A percentile compares a stretch with the other conserved stretches of the same genome.
phyloP scores from a whole-genome alignment of 2,888 invertebrate genomes.

The Eristalis tenax region DNA sequence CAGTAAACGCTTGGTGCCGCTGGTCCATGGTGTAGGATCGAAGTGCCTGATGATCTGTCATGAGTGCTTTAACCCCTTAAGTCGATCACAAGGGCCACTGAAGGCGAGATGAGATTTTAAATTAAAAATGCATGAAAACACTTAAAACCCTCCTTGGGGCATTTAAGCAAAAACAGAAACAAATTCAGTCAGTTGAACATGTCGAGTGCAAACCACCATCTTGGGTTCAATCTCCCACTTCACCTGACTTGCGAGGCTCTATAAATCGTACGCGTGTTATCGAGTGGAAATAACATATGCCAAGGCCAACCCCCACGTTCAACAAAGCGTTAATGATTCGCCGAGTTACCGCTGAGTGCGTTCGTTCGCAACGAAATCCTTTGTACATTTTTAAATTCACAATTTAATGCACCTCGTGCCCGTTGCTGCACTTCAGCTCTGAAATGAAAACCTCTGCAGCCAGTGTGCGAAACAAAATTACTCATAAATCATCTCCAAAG shows the following conservation, averaged over 20 bases:
- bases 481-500: not conserved
- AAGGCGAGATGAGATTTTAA: too few relatives aligned
- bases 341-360: not conserved
- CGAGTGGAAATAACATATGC: not conserved
- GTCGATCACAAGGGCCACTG: too few relatives aligned
- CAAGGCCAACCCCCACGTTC: not conserved
- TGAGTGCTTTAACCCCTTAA: too few relatives aligned
- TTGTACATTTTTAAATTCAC: not conserved
- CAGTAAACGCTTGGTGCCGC: too few relatives aligned
- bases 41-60: too few relatives aligned
- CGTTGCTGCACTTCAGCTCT: not conserved
- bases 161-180: not conserved
- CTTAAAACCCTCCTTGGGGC: not conserved
- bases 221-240: not conserved
- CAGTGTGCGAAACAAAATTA: not conserved
- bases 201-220: not conserved
- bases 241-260: not conserved
- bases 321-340: not conserved
- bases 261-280: not conserved
- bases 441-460: not conserved
- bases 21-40: too few relatives aligned
- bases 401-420: not conserved
- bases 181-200: not conserved
- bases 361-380: not conserved
- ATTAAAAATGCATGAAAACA: not conserved